These are phyloP conservation scores for Nymphalis urticae DNA, from an alignment of 2,888 invertebrate species.

Conservation along the genomic window DNA sequence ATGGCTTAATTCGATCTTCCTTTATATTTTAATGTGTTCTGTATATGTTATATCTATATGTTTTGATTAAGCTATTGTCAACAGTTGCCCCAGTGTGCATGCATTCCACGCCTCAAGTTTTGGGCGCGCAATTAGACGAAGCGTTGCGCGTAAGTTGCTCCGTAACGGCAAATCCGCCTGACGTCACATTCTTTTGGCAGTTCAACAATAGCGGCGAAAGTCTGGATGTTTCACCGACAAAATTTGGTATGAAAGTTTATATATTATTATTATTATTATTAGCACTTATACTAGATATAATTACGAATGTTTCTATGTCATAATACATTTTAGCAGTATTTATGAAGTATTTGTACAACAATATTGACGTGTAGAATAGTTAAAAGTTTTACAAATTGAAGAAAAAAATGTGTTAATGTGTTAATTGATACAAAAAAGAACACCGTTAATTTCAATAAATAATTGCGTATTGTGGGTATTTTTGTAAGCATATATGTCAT, in stretches of 20 bases:
- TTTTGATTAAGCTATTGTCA: constrained; percentile 1
- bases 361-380: too few species aligned
- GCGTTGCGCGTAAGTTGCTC: constrained; percentile 90
- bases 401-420: too few species aligned
- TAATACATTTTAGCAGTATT: too few species aligned
- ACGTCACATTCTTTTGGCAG: constrained; percentile 93
- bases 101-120: constrained; percentile 86
- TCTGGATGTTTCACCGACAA: constrained; percentile 87
- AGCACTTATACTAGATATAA: background rate
- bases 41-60: background rate
- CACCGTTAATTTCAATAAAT: too few species aligned
- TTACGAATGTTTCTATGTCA: too few species aligned
- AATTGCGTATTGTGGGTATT: background rate
- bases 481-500: background rate
- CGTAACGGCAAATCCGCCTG: constrained; percentile 92
- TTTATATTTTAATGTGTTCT: background rate
- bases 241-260: constrained; percentile 61
- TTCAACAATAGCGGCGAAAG: constrained; percentile 95
- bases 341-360: too few species aligned
- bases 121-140: constrained; percentile 93
- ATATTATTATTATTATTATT: background rate
- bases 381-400: too few species aligned
- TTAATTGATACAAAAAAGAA: too few species aligned
- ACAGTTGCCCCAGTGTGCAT: constrained; percentile 92
- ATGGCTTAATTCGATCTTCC: constrained; percentile 15